Evolutionary conservation across 2,888 invertebrate species (phyloP).

Genomic region (Hesperia comma): DNA sequence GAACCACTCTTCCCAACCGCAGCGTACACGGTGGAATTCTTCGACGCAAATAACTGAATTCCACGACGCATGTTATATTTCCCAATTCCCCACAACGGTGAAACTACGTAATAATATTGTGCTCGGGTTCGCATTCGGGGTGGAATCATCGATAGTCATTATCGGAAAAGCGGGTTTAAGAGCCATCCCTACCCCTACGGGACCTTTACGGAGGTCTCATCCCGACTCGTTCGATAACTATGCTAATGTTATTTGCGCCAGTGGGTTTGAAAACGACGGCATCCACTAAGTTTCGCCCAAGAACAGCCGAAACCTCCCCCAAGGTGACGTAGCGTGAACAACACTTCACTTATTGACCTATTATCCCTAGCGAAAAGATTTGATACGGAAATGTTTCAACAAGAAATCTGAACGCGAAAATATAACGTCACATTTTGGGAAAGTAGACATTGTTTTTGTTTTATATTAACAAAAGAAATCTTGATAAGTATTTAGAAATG

Average conservation of each 20-base stretch:
- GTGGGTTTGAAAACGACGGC: slow-evolving; percentile 75
- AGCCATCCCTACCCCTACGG: slow-evolving; percentile 75
- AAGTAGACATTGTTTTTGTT: background rate
- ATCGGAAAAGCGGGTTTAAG: slow-evolving; percentile 82
- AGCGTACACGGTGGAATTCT: slow-evolving; percentile 54
- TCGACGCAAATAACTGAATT: slow-evolving; percentile 68
- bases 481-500: no score
- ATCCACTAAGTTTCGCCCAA: slow-evolving; percentile 64
- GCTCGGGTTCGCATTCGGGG: slow-evolving; percentile 72
- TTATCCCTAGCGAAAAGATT: slow-evolving; percentile 45
- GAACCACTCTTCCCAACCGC: slow-evolving; percentile 20
- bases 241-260: slow-evolving; percentile 83
- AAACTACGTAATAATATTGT: slow-evolving; percentile 81
- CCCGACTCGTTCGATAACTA: slow-evolving; percentile 81
- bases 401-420: background rate
- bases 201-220: slow-evolving; percentile 81
- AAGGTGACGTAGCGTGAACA: slow-evolving; percentile 41
- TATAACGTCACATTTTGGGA: background rate
- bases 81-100: slow-evolving; percentile 74
- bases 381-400: slow-evolving; percentile 23
- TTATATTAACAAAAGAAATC: no score
- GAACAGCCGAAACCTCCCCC: slow-evolving; percentile 38
- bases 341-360: slow-evolving; percentile 43
- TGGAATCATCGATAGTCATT: slow-evolving; percentile 83
- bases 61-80: slow-evolving; percentile 69